These are phyloP conservation scores for Nasonovia ribisnigri DNA, from an alignment of 2,888 invertebrate genomes.

Conservation along the genomic window DNA sequence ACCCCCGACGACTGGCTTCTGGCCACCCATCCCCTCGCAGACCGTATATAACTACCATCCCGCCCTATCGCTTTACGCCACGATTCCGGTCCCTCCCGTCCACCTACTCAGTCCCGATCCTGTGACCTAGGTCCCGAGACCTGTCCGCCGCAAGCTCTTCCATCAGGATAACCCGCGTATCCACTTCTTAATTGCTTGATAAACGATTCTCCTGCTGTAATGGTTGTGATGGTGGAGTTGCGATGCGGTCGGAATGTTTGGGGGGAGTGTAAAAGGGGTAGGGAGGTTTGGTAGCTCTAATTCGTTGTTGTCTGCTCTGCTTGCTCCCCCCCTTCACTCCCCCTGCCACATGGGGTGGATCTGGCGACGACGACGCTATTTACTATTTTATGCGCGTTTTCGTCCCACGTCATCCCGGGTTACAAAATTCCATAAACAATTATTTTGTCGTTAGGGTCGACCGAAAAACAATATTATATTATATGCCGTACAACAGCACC, in stretches of 20 bases:
- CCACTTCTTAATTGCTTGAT: slow-evolving; percentile 62
- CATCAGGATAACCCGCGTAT: slow-evolving; percentile 48
- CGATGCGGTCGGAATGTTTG: not conserved
- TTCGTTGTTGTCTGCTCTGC: slow-evolving; percentile 11
- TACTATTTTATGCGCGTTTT: not conserved
- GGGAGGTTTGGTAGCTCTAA: not conserved
- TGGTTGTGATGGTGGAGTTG: not conserved
- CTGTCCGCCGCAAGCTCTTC: slow-evolving; percentile 56
- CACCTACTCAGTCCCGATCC: not conserved
- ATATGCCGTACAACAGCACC: not conserved
- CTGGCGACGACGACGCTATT: not conserved
- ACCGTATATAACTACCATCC: not conserved
- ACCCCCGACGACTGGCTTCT: slow-evolving; percentile 54
- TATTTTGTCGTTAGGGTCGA: not conserved
- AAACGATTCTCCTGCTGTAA: slow-evolving; percentile 55
- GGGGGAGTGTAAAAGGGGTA: not conserved
- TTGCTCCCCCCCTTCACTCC: not conserved
- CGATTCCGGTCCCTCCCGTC: not conserved
- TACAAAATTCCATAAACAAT: not conserved
- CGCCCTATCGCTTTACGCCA: not conserved
- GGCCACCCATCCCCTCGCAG: not conserved
- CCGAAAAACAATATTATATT: not conserved
- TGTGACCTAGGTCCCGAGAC: slow-evolving; percentile 35
- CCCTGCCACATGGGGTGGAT: not conserved
- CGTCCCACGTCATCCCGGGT: not conserved